Percentiles rank a stretch among this genome's conserved stretches.
phyloP scores from a whole-genome alignment of 2,888 invertebrate species.

The Caenorhabditis zanzibari region DNA sequence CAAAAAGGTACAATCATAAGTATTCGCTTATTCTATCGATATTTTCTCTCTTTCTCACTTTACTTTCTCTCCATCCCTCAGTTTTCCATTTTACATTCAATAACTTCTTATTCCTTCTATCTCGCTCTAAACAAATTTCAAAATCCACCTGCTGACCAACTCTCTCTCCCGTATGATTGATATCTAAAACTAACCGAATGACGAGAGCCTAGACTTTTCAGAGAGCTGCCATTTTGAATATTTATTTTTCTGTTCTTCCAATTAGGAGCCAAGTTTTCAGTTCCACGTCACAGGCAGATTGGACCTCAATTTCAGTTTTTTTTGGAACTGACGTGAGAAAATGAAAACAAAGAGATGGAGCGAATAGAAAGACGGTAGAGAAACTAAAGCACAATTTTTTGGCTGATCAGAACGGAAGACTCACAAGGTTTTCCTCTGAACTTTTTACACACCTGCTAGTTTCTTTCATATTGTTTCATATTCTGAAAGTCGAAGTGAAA shows the following conservation, averaged over 20 bases:
- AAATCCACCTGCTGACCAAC: slow-evolving; percentile 25
- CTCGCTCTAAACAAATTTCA: slow-evolving; percentile 1
- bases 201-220: neutral
- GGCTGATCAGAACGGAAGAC: no score
- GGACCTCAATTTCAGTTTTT: slow-evolving; percentile 15
- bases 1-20: slow-evolving; percentile 4
- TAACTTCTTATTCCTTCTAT: neutral
- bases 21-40: neutral
- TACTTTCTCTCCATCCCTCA: neutral
- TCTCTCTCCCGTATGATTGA: neutral
- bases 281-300: slow-evolving; percentile 14
- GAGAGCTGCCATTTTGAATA: neutral
- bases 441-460: neutral
- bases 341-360: slow-evolving; percentile 9
- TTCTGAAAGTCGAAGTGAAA: neutral
- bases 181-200: neutral
- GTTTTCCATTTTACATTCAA: slow-evolving; percentile 4
- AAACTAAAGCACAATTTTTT: neutral
- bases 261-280: neutral
- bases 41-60: neutral
- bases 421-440: neutral
- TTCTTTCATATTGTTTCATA: neutral
- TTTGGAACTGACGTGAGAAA: slow-evolving; percentile 36
- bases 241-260: neutral
- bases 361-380: neutral